Percentiles rank a stretch among this genome's conserved stretches.
phyloP scores from a whole-genome alignment of 2,888 invertebrate genomes.

The Neoitamus cyanurus region DNA sequence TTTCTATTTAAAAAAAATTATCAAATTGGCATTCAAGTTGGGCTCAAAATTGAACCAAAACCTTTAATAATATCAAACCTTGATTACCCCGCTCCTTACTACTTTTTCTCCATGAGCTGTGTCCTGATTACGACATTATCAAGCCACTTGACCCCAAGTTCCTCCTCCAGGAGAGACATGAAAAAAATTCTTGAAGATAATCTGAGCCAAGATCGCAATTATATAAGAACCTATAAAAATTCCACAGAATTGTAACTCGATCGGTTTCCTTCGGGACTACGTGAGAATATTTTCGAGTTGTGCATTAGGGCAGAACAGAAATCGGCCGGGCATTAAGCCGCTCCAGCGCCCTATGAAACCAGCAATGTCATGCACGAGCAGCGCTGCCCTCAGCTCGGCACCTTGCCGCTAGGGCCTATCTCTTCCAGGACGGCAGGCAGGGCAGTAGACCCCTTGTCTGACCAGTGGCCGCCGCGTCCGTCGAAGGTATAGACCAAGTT shows the following conservation, averaged over 20 bases:
- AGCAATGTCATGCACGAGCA: background rate
- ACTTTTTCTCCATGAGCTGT: background rate
- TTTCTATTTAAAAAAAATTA: too few relatives aligned
- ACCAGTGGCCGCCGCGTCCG: background rate
- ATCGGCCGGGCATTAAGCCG: background rate
- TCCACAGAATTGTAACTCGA: background rate
- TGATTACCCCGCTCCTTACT: too few relatives aligned
- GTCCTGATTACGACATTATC: background rate
- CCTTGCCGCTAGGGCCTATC: background rate
- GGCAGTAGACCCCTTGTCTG: background rate
- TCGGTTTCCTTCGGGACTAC: conserved; percentile 2
- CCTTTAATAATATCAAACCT: too few relatives aligned
- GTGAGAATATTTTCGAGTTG: conserved; percentile 22
- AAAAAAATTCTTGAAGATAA: background rate
- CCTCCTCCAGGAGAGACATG: background rate
- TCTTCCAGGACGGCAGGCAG: background rate
- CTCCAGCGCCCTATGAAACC: background rate
- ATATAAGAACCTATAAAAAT: conserved; percentile 20
- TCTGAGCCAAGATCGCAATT: background rate
- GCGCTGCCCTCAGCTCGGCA: background rate
- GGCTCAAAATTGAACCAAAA: too few relatives aligned
- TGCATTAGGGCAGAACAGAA: background rate
- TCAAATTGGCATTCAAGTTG: too few relatives aligned
- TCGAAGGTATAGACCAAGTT: background rate
- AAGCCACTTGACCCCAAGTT: background rate